Evolutionary conservation across 1,140 invertebrate genomes (phyloP).

Genomic region (Drosophila ananassae): DNA sequence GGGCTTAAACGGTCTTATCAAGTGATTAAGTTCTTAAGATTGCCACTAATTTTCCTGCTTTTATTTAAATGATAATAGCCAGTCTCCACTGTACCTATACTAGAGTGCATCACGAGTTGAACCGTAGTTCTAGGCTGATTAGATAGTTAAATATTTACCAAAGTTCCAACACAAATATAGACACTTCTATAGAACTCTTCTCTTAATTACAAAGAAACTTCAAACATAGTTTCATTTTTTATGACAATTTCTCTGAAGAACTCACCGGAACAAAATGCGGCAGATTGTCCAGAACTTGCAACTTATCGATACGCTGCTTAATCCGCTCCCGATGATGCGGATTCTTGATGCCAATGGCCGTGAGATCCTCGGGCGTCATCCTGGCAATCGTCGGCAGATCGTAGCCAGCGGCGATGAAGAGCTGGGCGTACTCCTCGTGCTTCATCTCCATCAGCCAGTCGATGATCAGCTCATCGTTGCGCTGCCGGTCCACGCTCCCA

Average conservation of each 20-base stretch:
- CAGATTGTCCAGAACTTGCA: slow-evolving; percentile 96
- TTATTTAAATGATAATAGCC: too few relatives aligned
- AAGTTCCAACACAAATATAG: slow-evolving; percentile 24
- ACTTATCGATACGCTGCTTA: slow-evolving; percentile 97
- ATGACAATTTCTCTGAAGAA: slow-evolving; percentile 29
- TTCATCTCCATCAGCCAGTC: slow-evolving; percentile 97
- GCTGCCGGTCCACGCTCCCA: slow-evolving; percentile 87
- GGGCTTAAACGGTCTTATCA: background rate
- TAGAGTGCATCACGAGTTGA: slow-evolving; percentile 26
- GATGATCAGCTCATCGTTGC: slow-evolving; percentile 94
- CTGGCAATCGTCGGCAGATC: slow-evolving; percentile 98
- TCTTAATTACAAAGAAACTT: slow-evolving; percentile 16
- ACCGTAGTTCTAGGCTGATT: slow-evolving; percentile 30
- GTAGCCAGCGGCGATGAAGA: slow-evolving; percentile 98
- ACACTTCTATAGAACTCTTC: slow-evolving; percentile 13
- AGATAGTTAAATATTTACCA: slow-evolving; percentile 40
- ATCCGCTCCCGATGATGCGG: slow-evolving; percentile 98
- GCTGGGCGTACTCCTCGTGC: slow-evolving; percentile 97
- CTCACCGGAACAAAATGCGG: slow-evolving; percentile 96
- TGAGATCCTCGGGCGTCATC: slow-evolving; percentile 98
- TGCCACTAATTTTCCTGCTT: background rate
- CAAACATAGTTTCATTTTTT: background rate
- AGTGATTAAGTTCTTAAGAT: background rate
- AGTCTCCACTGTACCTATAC: slow-evolving; percentile 21
- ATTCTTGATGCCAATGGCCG: slow-evolving; percentile 96